phyloP scores from a whole-genome alignment of 2,113 vertebrate species.

The Calyptomena viridis region DNA sequence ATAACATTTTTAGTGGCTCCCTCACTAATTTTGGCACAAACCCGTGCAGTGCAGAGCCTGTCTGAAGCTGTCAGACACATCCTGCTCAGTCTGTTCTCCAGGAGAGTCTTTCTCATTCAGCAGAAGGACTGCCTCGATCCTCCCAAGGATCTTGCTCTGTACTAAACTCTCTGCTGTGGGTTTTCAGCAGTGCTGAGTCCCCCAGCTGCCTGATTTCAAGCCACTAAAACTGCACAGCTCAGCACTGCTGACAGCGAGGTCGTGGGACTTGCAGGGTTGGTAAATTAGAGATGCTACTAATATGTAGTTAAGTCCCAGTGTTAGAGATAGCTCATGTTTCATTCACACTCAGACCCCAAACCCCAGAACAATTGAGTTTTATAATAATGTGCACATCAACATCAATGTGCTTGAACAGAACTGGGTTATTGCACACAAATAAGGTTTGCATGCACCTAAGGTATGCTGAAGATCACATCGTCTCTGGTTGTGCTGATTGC shows the following conservation, averaged over 20 bases:
- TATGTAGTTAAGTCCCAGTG: not conserved
- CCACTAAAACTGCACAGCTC: not conserved
- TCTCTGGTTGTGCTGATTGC: not conserved
- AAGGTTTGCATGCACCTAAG: rapidly evolving
- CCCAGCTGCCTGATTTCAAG: not conserved
- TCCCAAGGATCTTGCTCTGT: not conserved
- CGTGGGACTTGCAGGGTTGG: not conserved
- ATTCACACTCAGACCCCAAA: not conserved
- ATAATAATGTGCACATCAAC: not conserved
- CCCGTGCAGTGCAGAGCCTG: not conserved
- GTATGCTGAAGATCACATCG: not conserved
- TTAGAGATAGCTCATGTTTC: not conserved
- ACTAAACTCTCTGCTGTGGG: rapidly evolving
- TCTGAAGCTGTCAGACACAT: not conserved
- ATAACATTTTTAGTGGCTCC: not conserved
- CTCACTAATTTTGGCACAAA: not conserved
- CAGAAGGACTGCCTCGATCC: not conserved
- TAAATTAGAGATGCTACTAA: not conserved
- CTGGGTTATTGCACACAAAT: not conserved
- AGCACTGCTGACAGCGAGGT: not conserved
- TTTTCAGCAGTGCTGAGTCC: not conserved
- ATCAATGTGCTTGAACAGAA: not conserved
- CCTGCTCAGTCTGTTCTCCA: not conserved
- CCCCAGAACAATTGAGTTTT: not conserved
- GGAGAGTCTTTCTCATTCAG: not conserved